Evolutionary conservation across 2,888 invertebrate species (phyloP), one percentile per base, ranked within the genome.

Genomic region (Incurvaria masculella): DNA sequence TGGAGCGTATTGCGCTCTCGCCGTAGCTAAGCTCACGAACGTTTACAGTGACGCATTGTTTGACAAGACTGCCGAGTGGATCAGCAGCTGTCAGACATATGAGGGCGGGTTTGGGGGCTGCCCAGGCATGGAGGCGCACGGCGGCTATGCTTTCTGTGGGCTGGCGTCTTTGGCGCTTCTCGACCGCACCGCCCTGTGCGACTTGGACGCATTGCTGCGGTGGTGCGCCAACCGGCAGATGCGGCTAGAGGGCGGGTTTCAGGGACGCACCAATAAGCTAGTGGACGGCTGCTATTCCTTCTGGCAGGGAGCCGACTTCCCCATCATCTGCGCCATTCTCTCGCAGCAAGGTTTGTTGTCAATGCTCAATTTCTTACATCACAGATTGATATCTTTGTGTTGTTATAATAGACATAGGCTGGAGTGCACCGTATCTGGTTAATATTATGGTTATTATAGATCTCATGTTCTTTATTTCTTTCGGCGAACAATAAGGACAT

Each of bases 211-310:
- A 5, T 72, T 97, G 48, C 68, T 91, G 63, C 82, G 91, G 58
- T 99, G 98, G 98, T 82, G 89, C 52, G 87, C 88, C 1, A 89
- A 91, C 60, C 84, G 92, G 46, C 98, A 99, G 73, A 97, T 97
- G 94, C 79, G 82, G 52, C 84, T 88, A 54, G 98, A 98, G 72
- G 98, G 98, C 23, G 99, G 98, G 6, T 99, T 99, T 66, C 91
- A 95, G 79, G 98, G 98, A 1, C 83, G 98, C 61, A 97, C 98
- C 2, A 98, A 99, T 72, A 99, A 99, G 74, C 79, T 99, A 54
- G 98, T 99, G 0, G 99, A 99, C 80, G 94, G 94, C 2, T 99
- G 99, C 69, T 99, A 99, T 68, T 97, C 97, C 0, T 99, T 97
- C 76, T 99, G 99, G 99, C 96, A 96, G 73, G 97, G 96, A 21